Base-by-base conservation (phyloP, 2,113 vertebrate species). In the Connochaetes taurinus region DNA sequence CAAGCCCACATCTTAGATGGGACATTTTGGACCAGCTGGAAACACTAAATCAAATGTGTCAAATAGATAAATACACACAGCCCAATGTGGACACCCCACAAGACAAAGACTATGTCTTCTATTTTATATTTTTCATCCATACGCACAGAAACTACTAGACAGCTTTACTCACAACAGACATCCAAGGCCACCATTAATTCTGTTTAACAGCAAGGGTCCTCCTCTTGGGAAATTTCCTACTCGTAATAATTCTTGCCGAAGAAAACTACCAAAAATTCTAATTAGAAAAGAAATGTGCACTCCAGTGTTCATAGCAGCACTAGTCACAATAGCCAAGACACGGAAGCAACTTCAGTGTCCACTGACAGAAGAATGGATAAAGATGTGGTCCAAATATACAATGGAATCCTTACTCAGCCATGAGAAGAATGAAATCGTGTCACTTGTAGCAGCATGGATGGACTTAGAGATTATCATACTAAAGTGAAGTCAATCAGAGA, bases 61-160 rank as follows among this genome's bases (percentile, higher is more conserved):
- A 23, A 33, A 19, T 0, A 29, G 21, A 57, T 17, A 19, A 15
- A 82, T 5, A 58, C 15, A 67, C 19, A 50, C 21, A 31, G 33
- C 64, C 14, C 45, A 40, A 3, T 12, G 2, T 52, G n/a, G 81
- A 52, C 0, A 74, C 60, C 43, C 4, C 43, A 6, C 12, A 19
- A 15, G 29, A 58, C 9, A 53, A 78, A 15, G 13, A 33, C 10
- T 9, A 1, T 0, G 9, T 36, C 47, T 58, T 55, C 74, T 80
- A 31, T 33, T 81, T 62, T 43, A 43, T 23, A 31, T 9, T 87
- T 71, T 36, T 8, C 19, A 43, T 62, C 89, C 91, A 33, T 36
- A 71, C 0, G 0, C 33, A n/a, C 4, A 71, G 3, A 3, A 74
- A 58, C 29, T 19, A 10, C 76, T 29, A 7, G 23, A 33, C 71